Percentiles rank a stretch among this genome's conserved stretches.
Conservation (phyloP, 1,140 invertebrate species). For the Bombus confusus region DNA sequence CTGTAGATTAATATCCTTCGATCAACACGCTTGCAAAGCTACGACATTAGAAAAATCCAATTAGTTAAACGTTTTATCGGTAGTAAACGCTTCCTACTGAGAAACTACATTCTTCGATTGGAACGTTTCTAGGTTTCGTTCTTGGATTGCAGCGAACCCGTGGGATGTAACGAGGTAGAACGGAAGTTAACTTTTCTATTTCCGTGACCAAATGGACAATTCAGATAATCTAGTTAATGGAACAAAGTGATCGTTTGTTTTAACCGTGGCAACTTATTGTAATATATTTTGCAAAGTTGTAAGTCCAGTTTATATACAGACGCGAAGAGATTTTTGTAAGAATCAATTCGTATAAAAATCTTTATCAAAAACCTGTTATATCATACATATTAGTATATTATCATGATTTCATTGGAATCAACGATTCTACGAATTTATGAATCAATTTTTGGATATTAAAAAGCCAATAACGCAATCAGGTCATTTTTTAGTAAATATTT, state of each 20-base stretch:
- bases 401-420: not conserved
- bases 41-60: not conserved
- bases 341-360: not conserved
- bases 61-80: not conserved
- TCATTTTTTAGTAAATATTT: not conserved
- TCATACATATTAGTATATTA: not conserved
- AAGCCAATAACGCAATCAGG: not conserved
- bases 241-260: slow-evolving; percentile 14
- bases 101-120: not conserved
- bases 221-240: slow-evolving; percentile 43
- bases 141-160: not conserved
- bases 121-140: slow-evolving; percentile 23
- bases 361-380: too few species aligned
- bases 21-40: too few species aligned
- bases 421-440: not conserved
- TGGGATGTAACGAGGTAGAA: slow-evolving; percentile 18
- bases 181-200: slow-evolving; percentile 48
- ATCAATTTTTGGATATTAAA: not conserved
- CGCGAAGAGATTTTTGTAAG: not conserved
- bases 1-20: too few species aligned
- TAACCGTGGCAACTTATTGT: slow-evolving; percentile 1
- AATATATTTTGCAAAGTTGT: slow-evolving; percentile 10
- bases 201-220: slow-evolving; percentile 20
- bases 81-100: not conserved
- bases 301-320: not conserved